phyloP scores from a whole-genome alignment of 1,140 invertebrate genomes.

The Trinorchestia longiramus region DNA sequence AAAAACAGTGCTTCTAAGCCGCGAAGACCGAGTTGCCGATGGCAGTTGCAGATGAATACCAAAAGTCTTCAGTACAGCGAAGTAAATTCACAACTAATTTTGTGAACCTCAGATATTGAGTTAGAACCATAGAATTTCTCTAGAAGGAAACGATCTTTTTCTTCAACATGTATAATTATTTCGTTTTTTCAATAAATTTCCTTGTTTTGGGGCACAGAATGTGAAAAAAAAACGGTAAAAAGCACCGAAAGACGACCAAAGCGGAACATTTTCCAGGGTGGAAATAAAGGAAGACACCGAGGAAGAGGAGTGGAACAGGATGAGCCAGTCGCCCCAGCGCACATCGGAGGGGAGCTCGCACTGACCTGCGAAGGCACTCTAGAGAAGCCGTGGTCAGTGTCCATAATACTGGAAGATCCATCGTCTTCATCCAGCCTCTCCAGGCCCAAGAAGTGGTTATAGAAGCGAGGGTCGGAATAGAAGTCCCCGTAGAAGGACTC shows the following conservation, averaged over 20 bases:
- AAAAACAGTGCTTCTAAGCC: neutral
- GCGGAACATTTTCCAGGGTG: neutral
- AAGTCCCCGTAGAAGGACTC: slow-evolving; percentile 66
- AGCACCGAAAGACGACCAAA: neutral
- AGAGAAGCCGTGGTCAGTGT: slow-evolving; percentile 61
- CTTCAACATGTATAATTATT: neutral
- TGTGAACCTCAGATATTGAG: neutral
- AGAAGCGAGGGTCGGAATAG: slow-evolving; percentile 60
- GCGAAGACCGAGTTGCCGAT: neutral
- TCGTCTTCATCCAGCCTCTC: slow-evolving; percentile 62
- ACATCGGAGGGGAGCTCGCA: neutral
- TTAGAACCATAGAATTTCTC: neutral
- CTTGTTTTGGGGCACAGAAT: neutral
- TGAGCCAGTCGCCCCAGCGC: neutral
- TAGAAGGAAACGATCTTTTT: neutral
- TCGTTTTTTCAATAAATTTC: neutral
- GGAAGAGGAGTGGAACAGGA: neutral
- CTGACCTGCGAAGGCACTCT: slow-evolving; percentile 65
- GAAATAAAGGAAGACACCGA: slow-evolving; percentile 12
- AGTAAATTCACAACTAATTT: neutral
- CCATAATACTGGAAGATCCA: slow-evolving; percentile 63
- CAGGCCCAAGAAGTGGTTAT: slow-evolving; percentile 64
- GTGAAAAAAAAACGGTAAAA: neutral
- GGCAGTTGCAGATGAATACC: too few relatives aligned
- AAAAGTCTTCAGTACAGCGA: neutral